These are phyloP conservation scores for Tuta absoluta DNA, from an alignment of 2,888 invertebrate species.

Conservation along the genomic window DNA sequence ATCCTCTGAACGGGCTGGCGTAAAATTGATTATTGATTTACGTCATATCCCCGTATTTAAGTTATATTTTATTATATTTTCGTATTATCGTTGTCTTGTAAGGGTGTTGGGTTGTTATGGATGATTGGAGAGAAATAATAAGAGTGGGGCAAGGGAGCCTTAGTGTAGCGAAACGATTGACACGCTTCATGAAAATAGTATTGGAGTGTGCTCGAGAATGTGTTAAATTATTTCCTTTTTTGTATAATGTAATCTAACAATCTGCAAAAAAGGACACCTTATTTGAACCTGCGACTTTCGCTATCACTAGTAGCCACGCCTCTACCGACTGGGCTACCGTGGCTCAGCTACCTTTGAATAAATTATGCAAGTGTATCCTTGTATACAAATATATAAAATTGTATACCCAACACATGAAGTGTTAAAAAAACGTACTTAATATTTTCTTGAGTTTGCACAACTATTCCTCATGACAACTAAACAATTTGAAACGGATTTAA, in stretches of 20 bases:
- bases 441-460: too few relatives aligned
- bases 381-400: too few relatives aligned
- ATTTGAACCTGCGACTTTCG: too few relatives aligned
- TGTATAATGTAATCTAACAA: background rate
- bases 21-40: conserved; percentile 79
- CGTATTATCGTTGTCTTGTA: conserved; percentile 26
- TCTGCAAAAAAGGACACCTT: too few relatives aligned
- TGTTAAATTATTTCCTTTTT: conserved; percentile 14
- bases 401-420: too few relatives aligned
- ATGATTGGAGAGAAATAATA: conserved; percentile 51
- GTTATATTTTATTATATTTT: conserved; percentile 28
- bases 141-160: conserved; percentile 40
- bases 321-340: too few relatives aligned
- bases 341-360: too few relatives aligned
- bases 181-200: conserved; percentile 43
- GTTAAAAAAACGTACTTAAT: too few relatives aligned
- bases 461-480: too few relatives aligned
- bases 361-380: too few relatives aligned
- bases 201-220: conserved; percentile 9
- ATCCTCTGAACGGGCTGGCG: conserved; percentile 65
- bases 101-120: conserved; percentile 42
- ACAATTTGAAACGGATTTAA: too few relatives aligned
- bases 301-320: too few relatives aligned
- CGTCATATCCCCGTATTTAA: conserved; percentile 48
- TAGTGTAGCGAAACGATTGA: conserved; percentile 56